These are phyloP conservation scores for Myrmophylax atrothorax DNA, from an alignment of 2,113 vertebrate genomes.

Conservation along the genomic window DNA sequence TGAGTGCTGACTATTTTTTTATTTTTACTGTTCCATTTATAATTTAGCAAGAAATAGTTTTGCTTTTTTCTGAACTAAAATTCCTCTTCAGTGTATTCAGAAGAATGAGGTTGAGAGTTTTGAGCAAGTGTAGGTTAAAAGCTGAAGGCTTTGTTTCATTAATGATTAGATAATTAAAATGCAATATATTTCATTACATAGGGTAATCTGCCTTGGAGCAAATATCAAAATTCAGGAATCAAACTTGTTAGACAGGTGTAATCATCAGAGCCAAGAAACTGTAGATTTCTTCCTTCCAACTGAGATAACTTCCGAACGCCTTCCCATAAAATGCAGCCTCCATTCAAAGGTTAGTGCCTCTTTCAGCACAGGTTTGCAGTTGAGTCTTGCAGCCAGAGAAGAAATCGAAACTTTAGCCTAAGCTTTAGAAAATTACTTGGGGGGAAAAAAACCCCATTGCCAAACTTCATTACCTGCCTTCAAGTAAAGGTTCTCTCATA, in stretches of 20 bases:
- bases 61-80: background rate
- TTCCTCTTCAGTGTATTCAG: background rate
- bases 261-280: background rate
- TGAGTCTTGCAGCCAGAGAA: background rate
- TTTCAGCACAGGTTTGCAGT: background rate
- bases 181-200: background rate
- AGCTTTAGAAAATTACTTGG: background rate
- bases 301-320: background rate
- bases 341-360: background rate
- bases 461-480: background rate
- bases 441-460: background rate
- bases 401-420: background rate
- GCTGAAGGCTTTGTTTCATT: background rate
- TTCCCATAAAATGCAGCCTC: background rate
- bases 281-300: background rate
- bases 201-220: background rate
- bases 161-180: background rate
- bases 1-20: background rate
- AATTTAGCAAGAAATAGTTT: background rate
- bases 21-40: background rate
- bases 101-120: background rate
- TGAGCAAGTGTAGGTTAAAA: background rate
- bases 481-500: background rate
- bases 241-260: background rate
- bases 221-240: background rate